Evolutionary conservation across 1,140 invertebrate genomes (phyloP).

Genomic region (Bemisia tabaci): DNA sequence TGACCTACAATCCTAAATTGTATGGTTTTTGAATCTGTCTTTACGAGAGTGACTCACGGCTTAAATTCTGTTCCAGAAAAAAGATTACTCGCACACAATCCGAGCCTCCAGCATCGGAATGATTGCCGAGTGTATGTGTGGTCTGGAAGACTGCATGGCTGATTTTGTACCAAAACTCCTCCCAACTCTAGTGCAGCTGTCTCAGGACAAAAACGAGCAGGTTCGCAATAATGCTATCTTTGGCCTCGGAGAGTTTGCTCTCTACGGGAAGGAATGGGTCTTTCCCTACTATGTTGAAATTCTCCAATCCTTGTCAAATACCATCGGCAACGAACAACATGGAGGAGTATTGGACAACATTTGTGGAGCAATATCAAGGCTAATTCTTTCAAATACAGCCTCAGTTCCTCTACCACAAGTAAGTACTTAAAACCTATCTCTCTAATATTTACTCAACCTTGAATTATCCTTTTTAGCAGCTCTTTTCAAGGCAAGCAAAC

Average conservation of each 20-base stretch:
- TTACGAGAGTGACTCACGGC: too few species aligned
- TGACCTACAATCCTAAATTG: too few species aligned
- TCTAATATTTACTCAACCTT: too few species aligned
- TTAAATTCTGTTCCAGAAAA: background rate
- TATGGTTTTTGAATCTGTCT: too few species aligned
- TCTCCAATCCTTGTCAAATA: conserved; percentile 46
- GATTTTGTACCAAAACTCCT: conserved; percentile 32
- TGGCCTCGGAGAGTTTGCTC: conserved; percentile 56
- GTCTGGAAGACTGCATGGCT: background rate
- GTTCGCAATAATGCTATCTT: conserved; percentile 64
- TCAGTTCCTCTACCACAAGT: conserved; percentile 50
- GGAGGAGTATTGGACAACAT: conserved; percentile 56
- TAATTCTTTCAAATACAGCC: conserved; percentile 48
- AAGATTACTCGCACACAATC: background rate
- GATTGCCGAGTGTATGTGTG: background rate
- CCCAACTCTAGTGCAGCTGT: conserved; percentile 43
- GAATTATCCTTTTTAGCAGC: too few species aligned
- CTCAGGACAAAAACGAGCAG: conserved; percentile 47
- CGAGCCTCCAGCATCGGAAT: background rate
- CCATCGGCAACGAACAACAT: conserved; percentile 44
- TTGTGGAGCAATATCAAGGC: conserved; percentile 56
- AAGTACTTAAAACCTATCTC: conserved; percentile 17
- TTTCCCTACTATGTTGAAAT: conserved; percentile 46
- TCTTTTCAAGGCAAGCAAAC: too few species aligned
- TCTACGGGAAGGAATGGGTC: conserved; percentile 43